Conservation (phyloP, 2,888 invertebrate genomes). For the Eucera pruinosa region DNA sequence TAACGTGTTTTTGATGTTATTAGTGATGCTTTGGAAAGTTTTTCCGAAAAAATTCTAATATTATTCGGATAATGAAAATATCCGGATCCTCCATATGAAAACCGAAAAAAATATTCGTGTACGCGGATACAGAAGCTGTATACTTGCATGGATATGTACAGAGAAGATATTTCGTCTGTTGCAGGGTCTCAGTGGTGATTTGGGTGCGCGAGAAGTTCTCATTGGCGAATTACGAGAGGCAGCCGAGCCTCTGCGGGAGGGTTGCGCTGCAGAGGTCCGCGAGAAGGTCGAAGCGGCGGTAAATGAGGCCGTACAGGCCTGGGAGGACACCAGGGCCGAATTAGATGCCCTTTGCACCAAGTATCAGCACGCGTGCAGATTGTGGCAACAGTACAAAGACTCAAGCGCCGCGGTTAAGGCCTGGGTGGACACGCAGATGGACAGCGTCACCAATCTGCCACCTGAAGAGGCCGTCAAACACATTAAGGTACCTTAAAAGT, state of each 20-base stretch:
- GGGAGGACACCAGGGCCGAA: slow-evolving; percentile 92
- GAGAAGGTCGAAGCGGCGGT: slow-evolving; percentile 91
- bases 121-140: not conserved
- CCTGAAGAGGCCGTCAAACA: slow-evolving; percentile 90
- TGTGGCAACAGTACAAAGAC: slow-evolving; percentile 93
- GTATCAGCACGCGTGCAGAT: slow-evolving; percentile 92
- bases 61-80: too few relatives aligned
- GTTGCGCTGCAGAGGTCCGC: slow-evolving; percentile 89
- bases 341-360: slow-evolving; percentile 90
- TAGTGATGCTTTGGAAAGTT: too few relatives aligned
- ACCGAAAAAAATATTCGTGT: not conserved
- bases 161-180: slow-evolving; percentile 7
- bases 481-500: slow-evolving; percentile 87
- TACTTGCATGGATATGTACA: not conserved
- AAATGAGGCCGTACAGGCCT: slow-evolving; percentile 91
- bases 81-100: too few relatives aligned
- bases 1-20: too few relatives aligned
- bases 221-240: slow-evolving; percentile 89
- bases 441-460: slow-evolving; percentile 88
- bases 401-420: slow-evolving; percentile 91
- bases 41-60: too few relatives aligned
- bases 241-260: slow-evolving; percentile 90
- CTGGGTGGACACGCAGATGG: slow-evolving; percentile 92
- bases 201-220: slow-evolving; percentile 90
- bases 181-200: slow-evolving; percentile 91